phyloP scores from a whole-genome alignment of 2,113 vertebrate species.

The Phocoena sinus region DNA sequence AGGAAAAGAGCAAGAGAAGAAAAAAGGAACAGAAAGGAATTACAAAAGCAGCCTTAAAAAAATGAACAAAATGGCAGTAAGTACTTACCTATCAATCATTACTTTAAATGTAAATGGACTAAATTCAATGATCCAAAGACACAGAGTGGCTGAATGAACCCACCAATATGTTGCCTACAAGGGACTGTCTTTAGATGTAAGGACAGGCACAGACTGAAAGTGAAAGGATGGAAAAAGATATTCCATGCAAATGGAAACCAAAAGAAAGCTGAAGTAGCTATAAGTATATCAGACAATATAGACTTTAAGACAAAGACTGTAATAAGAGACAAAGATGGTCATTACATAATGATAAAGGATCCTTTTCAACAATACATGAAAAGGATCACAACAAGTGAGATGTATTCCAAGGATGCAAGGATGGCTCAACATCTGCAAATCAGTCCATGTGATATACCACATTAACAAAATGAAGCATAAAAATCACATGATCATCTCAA shows the following conservation, averaged over 20 bases:
- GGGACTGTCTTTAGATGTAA: not conserved
- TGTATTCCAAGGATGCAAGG: not conserved
- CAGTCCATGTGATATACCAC: not conserved
- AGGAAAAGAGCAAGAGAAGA: not conserved
- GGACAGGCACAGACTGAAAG: not conserved
- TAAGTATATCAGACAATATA: not conserved
- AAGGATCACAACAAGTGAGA: not conserved
- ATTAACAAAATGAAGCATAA: not conserved
- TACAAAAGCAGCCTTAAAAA: not conserved
- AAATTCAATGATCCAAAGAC: not conserved
- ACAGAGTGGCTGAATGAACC: not conserved
- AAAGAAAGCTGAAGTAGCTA: not conserved
- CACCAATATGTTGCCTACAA: not conserved
- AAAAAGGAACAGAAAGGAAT: not conserved
- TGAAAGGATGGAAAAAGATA: not conserved
- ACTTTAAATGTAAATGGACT: not conserved
- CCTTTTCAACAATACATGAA: no score
- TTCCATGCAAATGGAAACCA: not conserved
- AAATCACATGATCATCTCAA: not conserved
- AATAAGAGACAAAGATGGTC: not conserved
- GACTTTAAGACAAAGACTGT: not conserved
- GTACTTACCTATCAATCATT: not conserved
- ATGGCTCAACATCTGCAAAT: not conserved
- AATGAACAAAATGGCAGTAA: not conserved
- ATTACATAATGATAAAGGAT: not conserved